Percentiles rank a stretch among this genome's conserved stretches.
Evolutionary conservation across 2,113 vertebrate genomes (phyloP).

Genomic region (Thalassarche chlororhynchos): DNA sequence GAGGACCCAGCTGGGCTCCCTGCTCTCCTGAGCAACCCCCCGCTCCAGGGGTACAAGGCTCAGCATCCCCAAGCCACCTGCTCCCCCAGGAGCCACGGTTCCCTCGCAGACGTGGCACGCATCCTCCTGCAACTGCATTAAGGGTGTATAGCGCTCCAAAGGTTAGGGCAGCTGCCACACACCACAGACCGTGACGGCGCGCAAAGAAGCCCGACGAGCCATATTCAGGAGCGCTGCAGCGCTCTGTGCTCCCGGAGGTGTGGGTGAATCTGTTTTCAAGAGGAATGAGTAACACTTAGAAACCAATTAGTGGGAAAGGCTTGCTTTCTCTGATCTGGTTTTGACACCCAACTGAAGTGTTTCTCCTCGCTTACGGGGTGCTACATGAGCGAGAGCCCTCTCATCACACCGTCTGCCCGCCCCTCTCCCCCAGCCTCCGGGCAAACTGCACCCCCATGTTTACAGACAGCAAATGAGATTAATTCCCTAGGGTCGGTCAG

Average conservation of each 20-base stretch:
- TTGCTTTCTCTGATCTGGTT: background rate
- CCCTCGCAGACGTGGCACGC: accelerated
- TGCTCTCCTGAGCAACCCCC: background rate
- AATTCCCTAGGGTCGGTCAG: background rate
- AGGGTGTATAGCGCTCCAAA: background rate
- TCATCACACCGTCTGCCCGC: accelerated
- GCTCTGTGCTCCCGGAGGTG: background rate
- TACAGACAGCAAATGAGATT: background rate
- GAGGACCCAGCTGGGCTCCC: background rate
- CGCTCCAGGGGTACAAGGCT: background rate
- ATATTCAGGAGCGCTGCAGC: background rate
- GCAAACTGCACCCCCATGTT: background rate
- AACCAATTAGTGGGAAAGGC: slow-evolving; percentile 27
- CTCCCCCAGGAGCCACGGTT: background rate
- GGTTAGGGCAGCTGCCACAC: background rate
- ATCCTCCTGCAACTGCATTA: background rate
- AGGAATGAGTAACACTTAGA: background rate
- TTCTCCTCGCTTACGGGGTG: background rate
- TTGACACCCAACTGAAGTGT: slow-evolving; percentile 12
- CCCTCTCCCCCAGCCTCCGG: background rate
- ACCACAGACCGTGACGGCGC: accelerated
- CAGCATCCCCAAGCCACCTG: background rate
- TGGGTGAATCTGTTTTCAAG: slow-evolving; percentile 1
- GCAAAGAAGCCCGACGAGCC: background rate
- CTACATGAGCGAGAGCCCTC: background rate